A percentile compares a stretch with the other conserved stretches of the same genome.
Evolutionary conservation across 35 echinoderm and acorn worm genomes (phyloP).

Genomic region (Heliocidaris erythrogramma): DNA sequence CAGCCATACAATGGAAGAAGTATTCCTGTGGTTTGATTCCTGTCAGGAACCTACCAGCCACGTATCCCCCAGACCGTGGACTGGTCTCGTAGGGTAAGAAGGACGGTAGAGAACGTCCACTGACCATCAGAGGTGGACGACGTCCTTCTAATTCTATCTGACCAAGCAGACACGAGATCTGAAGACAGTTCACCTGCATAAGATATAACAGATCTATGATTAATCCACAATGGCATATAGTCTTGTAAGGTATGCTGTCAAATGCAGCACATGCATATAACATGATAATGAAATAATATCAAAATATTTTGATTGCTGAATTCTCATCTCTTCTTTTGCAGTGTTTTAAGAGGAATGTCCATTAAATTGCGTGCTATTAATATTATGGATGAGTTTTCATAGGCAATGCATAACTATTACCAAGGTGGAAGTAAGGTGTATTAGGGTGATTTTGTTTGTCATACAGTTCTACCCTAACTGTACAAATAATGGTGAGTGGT

Average conservation of each 20-base stretch:
- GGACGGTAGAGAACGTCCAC: conserved; percentile 91
- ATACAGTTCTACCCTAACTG: too few species aligned
- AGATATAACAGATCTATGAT: too few species aligned
- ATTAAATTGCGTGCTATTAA: conserved; percentile 79
- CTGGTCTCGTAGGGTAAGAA: conserved; percentile 85
- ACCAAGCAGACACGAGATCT: conserved; percentile 88
- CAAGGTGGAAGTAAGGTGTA: too few species aligned
- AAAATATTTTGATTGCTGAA: not conserved
- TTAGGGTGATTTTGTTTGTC: too few species aligned
- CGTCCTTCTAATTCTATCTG: conserved; percentile 94
- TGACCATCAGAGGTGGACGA: conserved; percentile 90
- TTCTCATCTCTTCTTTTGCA: not conserved
- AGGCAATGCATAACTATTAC: too few species aligned
- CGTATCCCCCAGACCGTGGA: conserved; percentile 85
- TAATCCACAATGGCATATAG: too few species aligned
- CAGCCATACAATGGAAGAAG: conserved; percentile 99
- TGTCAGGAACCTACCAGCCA: conserved; percentile 86
- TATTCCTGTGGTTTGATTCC: conserved; percentile 97
- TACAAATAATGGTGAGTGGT: too few species aligned
- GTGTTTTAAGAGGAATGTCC: not conserved
- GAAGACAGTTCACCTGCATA: conserved; percentile 98
- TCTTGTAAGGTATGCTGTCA: too few species aligned
- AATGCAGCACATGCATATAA: too few species aligned
- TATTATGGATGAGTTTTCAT: conserved; percentile 70
- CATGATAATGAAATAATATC: too few species aligned